Base-by-base conservation (phyloP, 2,113 vertebrate genomes). In the Xiphophorus hellerii region DNA sequence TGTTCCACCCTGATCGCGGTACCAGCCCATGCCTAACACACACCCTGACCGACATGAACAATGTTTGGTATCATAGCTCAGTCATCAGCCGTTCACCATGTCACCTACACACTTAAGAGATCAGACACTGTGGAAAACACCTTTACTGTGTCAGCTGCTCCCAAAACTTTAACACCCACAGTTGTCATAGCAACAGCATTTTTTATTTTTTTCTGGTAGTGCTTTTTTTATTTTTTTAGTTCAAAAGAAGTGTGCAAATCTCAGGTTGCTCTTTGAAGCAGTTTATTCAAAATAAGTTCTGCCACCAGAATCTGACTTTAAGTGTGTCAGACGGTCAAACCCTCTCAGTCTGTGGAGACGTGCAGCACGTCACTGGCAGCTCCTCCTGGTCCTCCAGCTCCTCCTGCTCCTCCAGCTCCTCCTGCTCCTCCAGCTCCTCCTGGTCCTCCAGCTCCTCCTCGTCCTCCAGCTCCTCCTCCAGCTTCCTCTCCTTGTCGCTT, bases 81-180 rank as follows among this genome's bases (percentile, higher is more conserved):
- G 70, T 70, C 22, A 37, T 67, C n/a, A 62, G 69, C 20, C 31
- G 3, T 12, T 28, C 58, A 79, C 17, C 51, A 22, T n/a, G 51
- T 58, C 51, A 25, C 51, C 51, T n/a, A n/a, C 22, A n/a, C 22
- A 58, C 25, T 2, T 10, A 37, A 54, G 20, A 62, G 28, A 27
- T 60, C 51, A n/a, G 62, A 17, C 67, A 33, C 48, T 17, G 51
- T 71, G 31, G 25, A 63, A 69, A 72, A 28, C n/a, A 30, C 22
- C 67, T 72, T 76, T 70, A 61, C n/a, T 62, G 67, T 63, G 2
- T 58, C 25, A 66, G 62, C 67, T 73, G 44, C 17, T 0, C 14
- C 35, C 9, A 2, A 31, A 69, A 71, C 25, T 54, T 66, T 54
- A 13, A 39, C 29, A 54, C 13, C 62, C 15, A 33, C 35, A n/a